Conservation (phyloP, 2,888 invertebrate genomes). For the Philhelius pedissequus region DNA sequence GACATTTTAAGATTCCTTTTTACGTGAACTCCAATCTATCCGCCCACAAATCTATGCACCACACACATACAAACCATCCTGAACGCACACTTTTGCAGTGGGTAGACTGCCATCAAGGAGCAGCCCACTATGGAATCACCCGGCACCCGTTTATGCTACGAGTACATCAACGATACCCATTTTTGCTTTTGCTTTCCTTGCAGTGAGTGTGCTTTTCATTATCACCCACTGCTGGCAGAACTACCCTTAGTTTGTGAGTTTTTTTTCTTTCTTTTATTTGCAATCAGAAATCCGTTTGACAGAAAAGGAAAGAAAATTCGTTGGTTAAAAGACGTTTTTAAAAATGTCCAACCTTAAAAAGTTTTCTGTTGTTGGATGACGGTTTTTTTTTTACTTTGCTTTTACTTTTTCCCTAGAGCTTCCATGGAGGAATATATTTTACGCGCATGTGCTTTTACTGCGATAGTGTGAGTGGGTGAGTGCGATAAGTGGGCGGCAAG, state of each 20-base stretch:
- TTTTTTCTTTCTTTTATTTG: slow-evolving; percentile 2
- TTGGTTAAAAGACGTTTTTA: slow-evolving; percentile 52
- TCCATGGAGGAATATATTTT: slow-evolving; percentile 25
- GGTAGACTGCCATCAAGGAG: slow-evolving; percentile 54
- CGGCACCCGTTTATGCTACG: not conserved
- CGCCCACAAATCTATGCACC: slow-evolving; percentile 65
- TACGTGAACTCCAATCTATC: slow-evolving; percentile 51
- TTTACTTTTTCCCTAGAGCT: not conserved
- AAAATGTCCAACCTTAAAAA: slow-evolving; percentile 51
- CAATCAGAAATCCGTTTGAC: slow-evolving; percentile 17
- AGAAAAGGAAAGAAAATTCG: slow-evolving; percentile 57
- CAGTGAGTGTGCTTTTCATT: slow-evolving; percentile 49
- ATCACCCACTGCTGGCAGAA: slow-evolving; percentile 41
- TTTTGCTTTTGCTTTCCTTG: slow-evolving; percentile 29
- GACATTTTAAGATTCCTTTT: slow-evolving; percentile 55
- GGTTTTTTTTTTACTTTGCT: slow-evolving; percentile 2
- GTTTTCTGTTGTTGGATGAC: slow-evolving; percentile 56
- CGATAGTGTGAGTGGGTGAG: slow-evolving; percentile 44
- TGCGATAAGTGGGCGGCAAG: not conserved
- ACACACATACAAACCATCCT: slow-evolving; percentile 20
- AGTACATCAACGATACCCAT: not conserved
- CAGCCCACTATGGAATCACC: slow-evolving; percentile 47
- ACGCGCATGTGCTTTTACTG: slow-evolving; percentile 59
- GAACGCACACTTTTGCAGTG: slow-evolving; percentile 14
- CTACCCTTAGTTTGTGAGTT: slow-evolving; percentile 45